phyloP scores from a whole-genome alignment of 2,888 invertebrate species.

The Hydrotaea cyrtoneurina region DNA sequence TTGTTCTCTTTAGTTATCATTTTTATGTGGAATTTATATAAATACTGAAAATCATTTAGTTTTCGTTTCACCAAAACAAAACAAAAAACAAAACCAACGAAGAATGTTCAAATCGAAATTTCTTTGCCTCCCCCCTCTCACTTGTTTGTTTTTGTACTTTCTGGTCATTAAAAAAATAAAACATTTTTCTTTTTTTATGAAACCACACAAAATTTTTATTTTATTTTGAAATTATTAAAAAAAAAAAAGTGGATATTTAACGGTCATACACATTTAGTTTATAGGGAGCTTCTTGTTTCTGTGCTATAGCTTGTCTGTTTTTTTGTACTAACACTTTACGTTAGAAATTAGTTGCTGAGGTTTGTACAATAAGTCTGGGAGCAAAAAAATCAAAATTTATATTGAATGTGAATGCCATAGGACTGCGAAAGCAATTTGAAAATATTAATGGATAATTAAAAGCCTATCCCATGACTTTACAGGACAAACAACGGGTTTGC shows the following conservation, averaged over 20 bases:
- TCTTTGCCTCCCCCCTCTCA: conserved; percentile 33
- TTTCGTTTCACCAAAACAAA: neutral
- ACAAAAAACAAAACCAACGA: neutral
- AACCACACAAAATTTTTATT: too few relatives aligned
- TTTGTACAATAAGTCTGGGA: too few relatives aligned
- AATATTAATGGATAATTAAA: too few relatives aligned
- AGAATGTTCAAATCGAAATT: neutral
- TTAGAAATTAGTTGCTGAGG: neutral
- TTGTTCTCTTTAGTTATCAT: conserved; percentile 23
- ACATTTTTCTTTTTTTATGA: too few relatives aligned
- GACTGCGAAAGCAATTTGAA: too few relatives aligned
- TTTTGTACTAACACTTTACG: neutral
- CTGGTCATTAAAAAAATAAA: conserved; percentile 4
- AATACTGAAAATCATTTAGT: conserved; percentile 23
- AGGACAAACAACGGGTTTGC: too few relatives aligned
- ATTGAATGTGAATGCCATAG: too few relatives aligned
- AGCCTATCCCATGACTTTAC: too few relatives aligned
- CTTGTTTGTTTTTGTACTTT: neutral
- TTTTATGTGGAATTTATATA: neutral
- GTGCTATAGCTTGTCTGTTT: neutral
- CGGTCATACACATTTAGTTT: neutral
- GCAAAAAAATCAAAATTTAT: too few relatives aligned
- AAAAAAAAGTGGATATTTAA: neutral
- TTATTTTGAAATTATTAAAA: too few relatives aligned
- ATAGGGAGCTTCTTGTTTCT: neutral